These are phyloP conservation scores for Myzus persicae DNA, from an alignment of 1,140 invertebrate species.

Conservation along the genomic window DNA sequence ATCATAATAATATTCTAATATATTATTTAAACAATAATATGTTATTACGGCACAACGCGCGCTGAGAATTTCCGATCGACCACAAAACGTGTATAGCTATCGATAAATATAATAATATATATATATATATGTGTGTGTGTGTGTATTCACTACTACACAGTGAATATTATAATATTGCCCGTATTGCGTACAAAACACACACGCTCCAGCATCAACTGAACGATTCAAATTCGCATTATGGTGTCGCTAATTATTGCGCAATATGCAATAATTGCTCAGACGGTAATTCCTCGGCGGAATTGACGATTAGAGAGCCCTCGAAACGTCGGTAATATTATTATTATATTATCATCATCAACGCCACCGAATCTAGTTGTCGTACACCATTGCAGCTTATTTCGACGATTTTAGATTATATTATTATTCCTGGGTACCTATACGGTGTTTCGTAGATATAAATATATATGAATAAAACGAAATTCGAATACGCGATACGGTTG, in stretches of 20 bases:
- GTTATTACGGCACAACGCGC: constrained; percentile 4
- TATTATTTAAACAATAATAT: not conserved
- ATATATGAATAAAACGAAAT: no score
- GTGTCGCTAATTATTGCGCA: not conserved
- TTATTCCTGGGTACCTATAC: no score
- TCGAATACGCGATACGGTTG: not conserved
- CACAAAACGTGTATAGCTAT: no score
- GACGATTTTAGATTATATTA: not conserved
- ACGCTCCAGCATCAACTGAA: not conserved
- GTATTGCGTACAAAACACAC: not conserved
- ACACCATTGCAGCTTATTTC: not conserved
- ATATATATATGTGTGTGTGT: no score
- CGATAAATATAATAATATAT: not conserved
- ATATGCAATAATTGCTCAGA: not conserved
- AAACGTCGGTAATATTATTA: not conserved
- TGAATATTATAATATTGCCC: no score
- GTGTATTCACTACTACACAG: not conserved
- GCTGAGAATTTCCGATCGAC: not conserved
- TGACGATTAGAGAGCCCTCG: not conserved
- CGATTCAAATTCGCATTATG: not conserved
- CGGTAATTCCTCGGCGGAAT: not conserved
- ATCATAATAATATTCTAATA: no score
- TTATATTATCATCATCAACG: not conserved
- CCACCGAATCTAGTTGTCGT: not conserved
- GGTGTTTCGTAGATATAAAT: no score